Evolutionary conservation across 2,888 invertebrate genomes (phyloP).

Genomic region (Cancer borealis): DNA sequence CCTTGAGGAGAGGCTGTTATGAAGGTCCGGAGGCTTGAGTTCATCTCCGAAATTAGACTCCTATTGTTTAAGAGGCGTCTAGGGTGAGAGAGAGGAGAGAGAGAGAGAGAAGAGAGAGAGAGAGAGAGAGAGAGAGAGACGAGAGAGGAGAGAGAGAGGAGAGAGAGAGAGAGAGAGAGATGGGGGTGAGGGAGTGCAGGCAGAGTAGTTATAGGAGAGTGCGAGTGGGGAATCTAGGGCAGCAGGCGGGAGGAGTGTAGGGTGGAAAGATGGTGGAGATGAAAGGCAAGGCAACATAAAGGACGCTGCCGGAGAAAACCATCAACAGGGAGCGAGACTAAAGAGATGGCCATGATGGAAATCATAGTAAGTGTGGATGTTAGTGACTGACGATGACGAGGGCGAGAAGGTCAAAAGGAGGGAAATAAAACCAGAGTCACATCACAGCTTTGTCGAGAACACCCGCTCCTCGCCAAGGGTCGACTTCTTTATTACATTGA

Average conservation of each 20-base stretch:
- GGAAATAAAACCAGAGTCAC: background rate
- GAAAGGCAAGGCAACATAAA: slow-evolving; percentile 10
- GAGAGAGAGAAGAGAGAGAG: background rate
- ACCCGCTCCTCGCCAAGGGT: background rate
- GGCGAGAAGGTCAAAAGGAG: background rate
- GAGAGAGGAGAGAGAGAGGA: background rate
- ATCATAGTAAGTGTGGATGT: background rate
- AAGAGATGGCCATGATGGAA: background rate
- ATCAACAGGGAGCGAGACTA: background rate
- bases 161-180: background rate
- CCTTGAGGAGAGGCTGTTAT: slow-evolving; percentile 30
- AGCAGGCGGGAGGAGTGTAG: background rate
- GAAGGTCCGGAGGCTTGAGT: slow-evolving; percentile 10
- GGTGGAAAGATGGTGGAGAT: background rate
- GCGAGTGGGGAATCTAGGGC: background rate
- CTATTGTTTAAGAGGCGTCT: slow-evolving; percentile 46
- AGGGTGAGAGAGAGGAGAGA: background rate
- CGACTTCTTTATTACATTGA: background rate
- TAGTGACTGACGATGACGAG: background rate
- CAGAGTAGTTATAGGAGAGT: background rate
- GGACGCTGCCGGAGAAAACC: slow-evolving; percentile 5
- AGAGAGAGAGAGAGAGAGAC: background rate
- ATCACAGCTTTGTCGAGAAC: background rate
- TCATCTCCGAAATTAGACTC: slow-evolving; percentile 49
- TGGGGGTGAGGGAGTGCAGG: background rate